Base-by-base conservation (phyloP, 37 sponge, comb jelly and placozoan genomes). In the Mnemiopsis leidyi region DNA sequence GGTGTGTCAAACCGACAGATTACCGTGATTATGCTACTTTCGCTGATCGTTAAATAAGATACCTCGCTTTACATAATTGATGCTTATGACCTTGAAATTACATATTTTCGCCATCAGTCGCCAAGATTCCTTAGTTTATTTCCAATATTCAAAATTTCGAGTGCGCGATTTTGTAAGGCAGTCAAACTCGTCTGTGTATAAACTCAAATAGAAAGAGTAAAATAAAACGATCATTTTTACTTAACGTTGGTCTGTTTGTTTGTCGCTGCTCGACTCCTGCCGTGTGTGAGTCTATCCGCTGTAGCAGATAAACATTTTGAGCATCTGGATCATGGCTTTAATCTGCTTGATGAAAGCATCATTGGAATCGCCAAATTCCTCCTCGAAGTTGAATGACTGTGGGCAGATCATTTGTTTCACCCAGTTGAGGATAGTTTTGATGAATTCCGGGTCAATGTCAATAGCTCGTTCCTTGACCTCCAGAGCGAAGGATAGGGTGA, bases 361-460 rank as follows among this genome's bases (percentile, higher is more conserved):
- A 48, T 5, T 48, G 5, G 61, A 48, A 48, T 48, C 61, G 9
- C 13, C 61, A 13, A 13, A 18, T 48, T 48, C 61, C 5, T 5
- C 61, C 5, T 13, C 61, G 13, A 48, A 48, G 61, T 13, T 48
- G 61, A 48, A 48, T 13, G 61, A 18, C 61, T 48, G 61, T 18
- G 61, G 61, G 61, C 61, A 48, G 61, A 48, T 48, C 5, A 48
- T 18, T 13, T 48, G 30, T 28, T 71, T 71, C 23, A 71, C 75
- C 75, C 75, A 71, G 26, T 28, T n/a, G 30, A 71, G 26, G 5
- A 71, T 71, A 5, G 23, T 18, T 18, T 5, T 28, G 30, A 71
- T 23, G 30, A 71, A 71, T 7, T 71, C 75, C 20, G 75, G 75
- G 75, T 71, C 75, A 71, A 71, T 71, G 75, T 71, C 75, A 71